phyloP scores from a whole-genome alignment of 2,113 vertebrate species.

The Eonycteris spelaea region DNA sequence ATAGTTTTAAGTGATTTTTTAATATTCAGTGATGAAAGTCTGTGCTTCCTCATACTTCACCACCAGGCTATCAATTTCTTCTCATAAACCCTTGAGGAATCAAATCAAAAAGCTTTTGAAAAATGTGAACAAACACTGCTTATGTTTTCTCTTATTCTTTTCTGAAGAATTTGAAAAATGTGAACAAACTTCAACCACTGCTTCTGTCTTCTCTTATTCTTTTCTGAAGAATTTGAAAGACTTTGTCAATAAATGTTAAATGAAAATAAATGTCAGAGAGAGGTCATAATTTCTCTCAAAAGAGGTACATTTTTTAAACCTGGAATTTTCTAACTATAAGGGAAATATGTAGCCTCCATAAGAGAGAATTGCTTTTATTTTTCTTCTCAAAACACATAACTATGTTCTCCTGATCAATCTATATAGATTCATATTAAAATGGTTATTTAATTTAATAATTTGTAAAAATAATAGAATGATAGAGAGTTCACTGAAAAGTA shows the following conservation, averaged over 20 bases:
- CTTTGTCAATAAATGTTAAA: slow-evolving; percentile 28
- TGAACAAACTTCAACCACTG: not conserved
- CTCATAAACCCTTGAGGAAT: not conserved
- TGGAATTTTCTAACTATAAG: not conserved
- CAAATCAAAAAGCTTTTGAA: slow-evolving; percentile 8
- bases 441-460: not conserved
- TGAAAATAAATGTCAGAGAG: slow-evolving; percentile 38
- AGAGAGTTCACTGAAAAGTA: not conserved
- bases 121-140: not conserved
- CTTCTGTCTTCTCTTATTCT: slow-evolving; percentile 28
- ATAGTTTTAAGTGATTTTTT: not conserved
- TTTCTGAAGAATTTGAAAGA: slow-evolving; percentile 16
- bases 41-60: not conserved
- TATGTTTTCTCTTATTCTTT: slow-evolving; percentile 41
- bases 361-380: not conserved
- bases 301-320: not conserved
- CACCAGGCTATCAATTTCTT: not conserved
- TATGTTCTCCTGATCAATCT: not conserved
- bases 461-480: not conserved
- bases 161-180: not conserved
- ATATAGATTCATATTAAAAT: not conserved
- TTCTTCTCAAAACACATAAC: not conserved
- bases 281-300: slow-evolving; percentile 28
- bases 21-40: not conserved
- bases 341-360: not conserved